phyloP scores from a whole-genome alignment of 2,888 invertebrate genomes.

The Yponomeuta malinellus region DNA sequence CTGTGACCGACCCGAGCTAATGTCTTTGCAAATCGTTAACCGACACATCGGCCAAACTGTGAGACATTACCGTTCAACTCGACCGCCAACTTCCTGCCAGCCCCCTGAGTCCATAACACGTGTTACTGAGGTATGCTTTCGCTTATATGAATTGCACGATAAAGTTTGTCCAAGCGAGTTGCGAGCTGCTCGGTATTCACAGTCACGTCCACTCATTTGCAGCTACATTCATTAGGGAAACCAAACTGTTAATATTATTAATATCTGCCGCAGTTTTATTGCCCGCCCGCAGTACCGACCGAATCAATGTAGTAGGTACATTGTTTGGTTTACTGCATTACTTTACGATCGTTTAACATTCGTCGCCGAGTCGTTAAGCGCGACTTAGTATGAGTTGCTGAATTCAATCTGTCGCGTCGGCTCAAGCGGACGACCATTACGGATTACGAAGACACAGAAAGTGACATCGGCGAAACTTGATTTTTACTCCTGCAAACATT shows the following conservation, averaged over 20 bases:
- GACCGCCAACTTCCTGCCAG: neutral
- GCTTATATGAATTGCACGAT: neutral
- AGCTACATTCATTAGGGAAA: slow-evolving; percentile 1
- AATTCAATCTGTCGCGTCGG: neutral
- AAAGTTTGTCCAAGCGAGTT: neutral
- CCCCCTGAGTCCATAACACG: neutral
- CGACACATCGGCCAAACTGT: neutral
- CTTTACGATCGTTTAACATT: neutral
- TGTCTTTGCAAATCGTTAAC: neutral
- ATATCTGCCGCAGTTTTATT: neutral
- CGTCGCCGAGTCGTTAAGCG: neutral
- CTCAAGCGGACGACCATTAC: neutral
- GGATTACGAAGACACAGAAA: neutral
- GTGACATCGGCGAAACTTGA: too few relatives aligned
- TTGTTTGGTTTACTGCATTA: neutral
- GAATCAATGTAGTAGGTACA: neutral
- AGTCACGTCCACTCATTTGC: slow-evolving; percentile 5
- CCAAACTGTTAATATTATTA: neutral
- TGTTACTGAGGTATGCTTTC: neutral
- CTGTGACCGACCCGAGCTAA: neutral
- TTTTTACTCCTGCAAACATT: too few relatives aligned
- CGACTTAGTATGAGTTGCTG: neutral
- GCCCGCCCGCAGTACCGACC: neutral
- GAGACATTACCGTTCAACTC: neutral
- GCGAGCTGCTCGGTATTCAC: slow-evolving; percentile 5